A percentile compares a stretch with the other conserved stretches of the same genome.
Evolutionary conservation across 2,113 vertebrate genomes (phyloP).

Genomic region (Campylorhamphus procurvoides): DNA sequence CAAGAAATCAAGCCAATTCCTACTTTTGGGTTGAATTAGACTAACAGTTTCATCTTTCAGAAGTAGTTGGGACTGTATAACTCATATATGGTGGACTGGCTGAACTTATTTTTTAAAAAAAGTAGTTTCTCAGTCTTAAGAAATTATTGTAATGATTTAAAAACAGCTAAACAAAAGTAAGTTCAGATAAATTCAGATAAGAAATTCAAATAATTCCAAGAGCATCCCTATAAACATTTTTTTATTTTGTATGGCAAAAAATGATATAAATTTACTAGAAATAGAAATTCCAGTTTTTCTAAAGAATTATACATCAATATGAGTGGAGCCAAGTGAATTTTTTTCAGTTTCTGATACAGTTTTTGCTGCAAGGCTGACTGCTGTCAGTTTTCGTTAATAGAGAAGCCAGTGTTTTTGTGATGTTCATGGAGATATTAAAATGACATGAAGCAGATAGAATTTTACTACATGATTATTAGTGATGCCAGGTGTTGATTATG

Average conservation of each 20-base stretch:
- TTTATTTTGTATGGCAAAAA: background rate
- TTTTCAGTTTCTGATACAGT: background rate
- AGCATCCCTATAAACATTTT: background rate
- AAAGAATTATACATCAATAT: background rate
- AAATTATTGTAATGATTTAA: background rate
- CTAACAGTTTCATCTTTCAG: background rate
- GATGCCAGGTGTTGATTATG: background rate
- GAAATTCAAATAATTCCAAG: background rate
- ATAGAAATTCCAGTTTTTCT: background rate
- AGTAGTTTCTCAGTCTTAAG: background rate
- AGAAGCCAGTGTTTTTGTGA: background rate
- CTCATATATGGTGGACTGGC: background rate
- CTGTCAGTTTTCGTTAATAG: background rate
- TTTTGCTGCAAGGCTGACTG: background rate
- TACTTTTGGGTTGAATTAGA: background rate
- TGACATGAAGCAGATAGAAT: background rate
- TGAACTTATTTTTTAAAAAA: background rate
- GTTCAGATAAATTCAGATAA: background rate
- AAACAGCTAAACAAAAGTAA: background rate
- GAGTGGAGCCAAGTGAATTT: background rate
- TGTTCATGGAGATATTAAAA: background rate
- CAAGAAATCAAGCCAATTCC: background rate
- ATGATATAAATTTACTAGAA: background rate
- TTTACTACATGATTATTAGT: background rate
- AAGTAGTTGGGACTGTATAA: background rate